Conservation (phyloP, 35 echinoderm and acorn worm species). For the Amphiura filiformis region DNA sequence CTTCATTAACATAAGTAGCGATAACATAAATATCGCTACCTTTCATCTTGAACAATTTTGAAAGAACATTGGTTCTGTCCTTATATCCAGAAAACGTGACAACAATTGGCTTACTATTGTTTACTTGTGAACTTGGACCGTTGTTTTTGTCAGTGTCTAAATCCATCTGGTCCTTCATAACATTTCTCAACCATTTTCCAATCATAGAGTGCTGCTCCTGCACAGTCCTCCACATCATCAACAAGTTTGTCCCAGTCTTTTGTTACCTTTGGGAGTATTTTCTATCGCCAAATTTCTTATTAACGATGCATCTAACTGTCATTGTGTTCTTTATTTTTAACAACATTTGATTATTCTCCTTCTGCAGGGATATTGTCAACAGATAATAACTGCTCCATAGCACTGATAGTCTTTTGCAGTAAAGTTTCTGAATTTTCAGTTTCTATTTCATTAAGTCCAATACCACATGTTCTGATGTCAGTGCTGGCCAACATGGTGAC, state of each 20-base stretch:
- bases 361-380: background rate
- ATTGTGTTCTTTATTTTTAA: constrained; percentile 18
- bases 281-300: constrained; percentile 40
- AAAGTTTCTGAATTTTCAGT: background rate
- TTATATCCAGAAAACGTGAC: no score
- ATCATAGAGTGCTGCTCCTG: no score
- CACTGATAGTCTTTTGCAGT: background rate
- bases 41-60: no score
- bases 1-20: no score
- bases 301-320: constrained; percentile 52
- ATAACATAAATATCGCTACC: no score
- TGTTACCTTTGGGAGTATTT: constrained; percentile 14
- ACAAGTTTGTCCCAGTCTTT: constrained; percentile 35
- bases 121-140: no score
- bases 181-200: constrained; percentile 56
- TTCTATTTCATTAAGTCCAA: background rate
- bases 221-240: background rate
- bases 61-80: no score
- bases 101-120: no score
- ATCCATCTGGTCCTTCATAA: no score
- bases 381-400: background rate
- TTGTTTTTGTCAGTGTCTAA: no score
- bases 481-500: no score
- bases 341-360: background rate
- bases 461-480: no score